Base-by-base conservation (phyloP, 2,797 vertebrate genomes). In the Periparus ater region DNA sequence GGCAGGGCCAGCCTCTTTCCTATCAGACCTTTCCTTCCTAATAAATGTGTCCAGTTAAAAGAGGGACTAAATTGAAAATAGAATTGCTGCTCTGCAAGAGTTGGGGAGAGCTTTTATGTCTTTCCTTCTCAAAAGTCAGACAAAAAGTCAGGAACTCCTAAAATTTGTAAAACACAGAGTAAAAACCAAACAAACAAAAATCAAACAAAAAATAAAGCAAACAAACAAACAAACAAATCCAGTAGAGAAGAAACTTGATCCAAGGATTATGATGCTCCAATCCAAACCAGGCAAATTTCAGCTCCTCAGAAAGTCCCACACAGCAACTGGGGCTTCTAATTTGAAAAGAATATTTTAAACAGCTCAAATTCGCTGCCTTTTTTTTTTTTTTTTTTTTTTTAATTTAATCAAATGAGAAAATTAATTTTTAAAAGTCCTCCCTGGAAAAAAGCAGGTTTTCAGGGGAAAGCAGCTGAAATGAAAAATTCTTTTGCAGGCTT, bases 341-440 rank as follows among this genome's bases (percentile, higher is more conserved):
- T 88, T 55, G 66, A 89, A 85, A 29, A 71, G 36, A 85, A 22
- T 91, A 63, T 95, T 94, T 90, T 16, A 84, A 85, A 57, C 27
- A 61, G 14, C 27, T 2, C 10, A 72, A 19, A 55, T 67, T 66
- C 78, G 7, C 50, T 81, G 29, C 14, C 13, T 32, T 57, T 45
- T 22, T 42, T 19, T 10, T 26, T 44, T 27, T 11, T 54, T 42
- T 22, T 26, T 79, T 29, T 25, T 44, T 66, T 80, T 45, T 72
- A 40, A 40, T 82, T 82, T 19, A 77, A 72, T 57, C 55, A 76
- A 93, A 71, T 3, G 21, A 93, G 47, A 86, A 83, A 73, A 85
- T 74, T 34, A 57, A 71, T 77, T 91, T 85, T 80, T 71, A 38
- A 82, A 82, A 85, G 50, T 19, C 36, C n/a, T 79, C 44, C 27